Base-by-base conservation (phyloP, 2,797 vertebrate genomes). In the Eleutherodactylus coqui region DNA sequence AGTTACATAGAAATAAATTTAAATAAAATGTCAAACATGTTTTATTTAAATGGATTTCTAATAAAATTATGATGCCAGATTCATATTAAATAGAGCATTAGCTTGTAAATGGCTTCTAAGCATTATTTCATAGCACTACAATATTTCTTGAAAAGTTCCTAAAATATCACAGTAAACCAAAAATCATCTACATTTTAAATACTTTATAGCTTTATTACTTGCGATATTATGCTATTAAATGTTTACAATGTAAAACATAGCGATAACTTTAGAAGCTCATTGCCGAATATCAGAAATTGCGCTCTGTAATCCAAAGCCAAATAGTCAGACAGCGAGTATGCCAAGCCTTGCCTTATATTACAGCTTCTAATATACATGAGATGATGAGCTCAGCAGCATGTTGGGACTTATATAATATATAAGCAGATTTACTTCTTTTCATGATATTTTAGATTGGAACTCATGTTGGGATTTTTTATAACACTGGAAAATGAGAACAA, bases 1-100 rank as follows among this genome's bases (percentile, higher is more conserved):
- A 45, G 69, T 58, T 73, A 41, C 45, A 83, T 58, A 69, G 13
- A 75, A 73, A 83, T 60, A 75, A 27, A 83, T 83, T 29, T 83
- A 83, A 83, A 83, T 82, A 51, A 83, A 82, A 27, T 45, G 81
- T 47, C 51, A 83, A 45, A 55, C 19, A 13, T 36, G 41, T 60
- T 55, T 82, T 43, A 83, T 73, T 69, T 60, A 83, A 73, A 83
- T 58, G 60, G 81, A 45, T 73, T 32, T 38, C 27, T 45, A 43
- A 47, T 16, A 72, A 75, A 73, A 75, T 58, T 0, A 58, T 60
- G 51, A 73, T 38, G 11, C 36, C 38, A 75, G 13, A 58, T 51
- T 10, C 55, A 72, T 27, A 29, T 82, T 78, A 55, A 78, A 78
- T 27, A 78, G 41, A 38, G 32, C 34, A 78, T 38, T 36, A 5